Conservation (phyloP, 2,888 invertebrate species). For the Meganola albula region DNA sequence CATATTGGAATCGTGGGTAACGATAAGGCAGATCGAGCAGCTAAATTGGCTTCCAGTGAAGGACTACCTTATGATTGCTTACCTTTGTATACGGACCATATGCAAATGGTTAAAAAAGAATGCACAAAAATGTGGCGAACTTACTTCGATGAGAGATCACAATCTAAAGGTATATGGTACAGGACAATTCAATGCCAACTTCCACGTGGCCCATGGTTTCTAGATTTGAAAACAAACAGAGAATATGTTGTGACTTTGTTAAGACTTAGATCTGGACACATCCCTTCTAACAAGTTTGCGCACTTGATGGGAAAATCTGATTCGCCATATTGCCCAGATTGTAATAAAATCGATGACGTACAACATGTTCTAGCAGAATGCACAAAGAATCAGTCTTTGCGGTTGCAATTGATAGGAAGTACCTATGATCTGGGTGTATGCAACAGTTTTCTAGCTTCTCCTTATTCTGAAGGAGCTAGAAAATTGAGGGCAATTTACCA, state of each 20-base stretch:
- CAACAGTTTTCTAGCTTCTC: too few relatives aligned
- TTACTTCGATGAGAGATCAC: background rate
- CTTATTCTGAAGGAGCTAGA: too few relatives aligned
- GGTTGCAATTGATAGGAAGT: too few relatives aligned
- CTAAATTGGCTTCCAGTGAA: background rate
- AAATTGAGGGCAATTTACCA: too few relatives aligned
- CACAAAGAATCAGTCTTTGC: too few relatives aligned
- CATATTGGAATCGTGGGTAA: constrained; percentile 1
- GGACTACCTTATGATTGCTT: background rate
- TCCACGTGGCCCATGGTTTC: constrained; percentile 1
- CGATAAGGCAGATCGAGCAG: constrained; percentile 1
- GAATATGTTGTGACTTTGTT: background rate
- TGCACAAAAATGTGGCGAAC: background rate
- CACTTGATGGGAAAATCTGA: background rate
- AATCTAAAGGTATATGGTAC: constrained; percentile 1
- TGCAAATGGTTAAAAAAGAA: background rate
- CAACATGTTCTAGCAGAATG: too few relatives aligned
- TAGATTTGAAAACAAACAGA: background rate
- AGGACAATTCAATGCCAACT: background rate
- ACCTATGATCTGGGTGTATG: too few relatives aligned
- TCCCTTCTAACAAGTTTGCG: background rate
- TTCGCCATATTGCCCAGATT: too few relatives aligned
- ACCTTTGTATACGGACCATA: background rate
- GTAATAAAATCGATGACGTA: too few relatives aligned
- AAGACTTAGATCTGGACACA: constrained; percentile 2